These are phyloP conservation scores for Machimus atricapillus DNA, from an alignment of 2,888 invertebrate genomes.

Conservation along the genomic window DNA sequence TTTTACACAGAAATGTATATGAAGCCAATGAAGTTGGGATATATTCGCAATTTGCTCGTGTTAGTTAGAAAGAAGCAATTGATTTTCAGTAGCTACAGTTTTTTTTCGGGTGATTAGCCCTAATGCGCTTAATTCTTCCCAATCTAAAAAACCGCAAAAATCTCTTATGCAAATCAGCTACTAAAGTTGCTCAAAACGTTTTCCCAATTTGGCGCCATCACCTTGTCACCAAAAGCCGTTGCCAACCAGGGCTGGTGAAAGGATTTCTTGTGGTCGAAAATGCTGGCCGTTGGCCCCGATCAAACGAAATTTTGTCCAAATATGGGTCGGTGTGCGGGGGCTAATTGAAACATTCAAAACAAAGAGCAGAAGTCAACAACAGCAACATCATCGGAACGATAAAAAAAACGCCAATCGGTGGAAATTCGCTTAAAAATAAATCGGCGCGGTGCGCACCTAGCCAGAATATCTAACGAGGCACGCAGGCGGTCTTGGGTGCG, in stretches of 20 bases:
- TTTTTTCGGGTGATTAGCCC: neutral
- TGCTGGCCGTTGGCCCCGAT: neutral
- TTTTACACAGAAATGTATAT: neutral
- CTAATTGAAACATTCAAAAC: conserved; percentile 8
- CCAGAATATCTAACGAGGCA: conserved; percentile 14
- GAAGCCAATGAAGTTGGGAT: neutral
- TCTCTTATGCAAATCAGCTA: neutral
- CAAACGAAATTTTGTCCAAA: neutral
- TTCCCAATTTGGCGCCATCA: neutral
- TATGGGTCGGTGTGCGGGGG: neutral
- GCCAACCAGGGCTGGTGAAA: neutral
- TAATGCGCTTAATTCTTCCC: neutral
- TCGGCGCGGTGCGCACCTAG: neutral
- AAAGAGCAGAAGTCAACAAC: conserved; percentile 18
- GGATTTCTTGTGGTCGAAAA: neutral
- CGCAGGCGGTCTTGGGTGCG: neutral
- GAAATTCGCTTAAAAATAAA: conserved; percentile 3
- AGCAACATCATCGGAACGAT: neutral
- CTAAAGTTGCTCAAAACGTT: neutral
- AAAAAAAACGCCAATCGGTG: neutral
- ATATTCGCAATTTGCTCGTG: neutral
- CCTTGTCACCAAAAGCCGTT: neutral
- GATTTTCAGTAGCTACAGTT: neutral
- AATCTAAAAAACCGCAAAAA: neutral
- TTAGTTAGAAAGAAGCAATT: neutral